Base-by-base conservation (phyloP, 2,888 invertebrate genomes). In the Lysandra coridon region DNA sequence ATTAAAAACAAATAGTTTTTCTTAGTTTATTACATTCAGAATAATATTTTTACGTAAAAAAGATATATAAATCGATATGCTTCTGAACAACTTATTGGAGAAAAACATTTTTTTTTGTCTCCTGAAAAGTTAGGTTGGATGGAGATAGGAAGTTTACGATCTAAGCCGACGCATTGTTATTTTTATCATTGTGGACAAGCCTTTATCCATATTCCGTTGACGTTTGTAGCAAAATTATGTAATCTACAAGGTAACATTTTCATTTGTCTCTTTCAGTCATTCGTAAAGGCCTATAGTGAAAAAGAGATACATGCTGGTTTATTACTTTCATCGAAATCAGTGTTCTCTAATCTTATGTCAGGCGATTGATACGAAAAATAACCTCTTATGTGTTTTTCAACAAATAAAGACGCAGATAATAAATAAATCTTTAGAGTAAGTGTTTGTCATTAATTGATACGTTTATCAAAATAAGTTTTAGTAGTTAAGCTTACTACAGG, bases 351-450 rank as follows among this genome's bases (percentile, higher is more conserved):
- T 69, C 69, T 37, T 33, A 14, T 69, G 69, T 76, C 76, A 76
- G 57, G 30, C 76, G 30, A 30, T 57, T 33, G 14, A 30, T 53
- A 33, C 33, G 53, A 76, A 76, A 76, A 10, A 69, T 69, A 76
- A 76, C 76, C 76, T 57, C 76, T 75, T 76, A 49, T 49, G 75
- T 76, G 76, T 76, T 76, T 57, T 76, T 76, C 23, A 44, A 74
- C 6, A 44, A 44, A 23, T 75, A 33, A 33, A 57, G 57, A 14
- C 6, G 17, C 57, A 57, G 4, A 12, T 23, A 1, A 1, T 57
- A 57, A 6, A 37, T 37, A 33, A 57, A 53, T 76, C 33, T 76
- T 76, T 76, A 14, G 30, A 57, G 76, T 76, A 57, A 76, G 76
- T 57, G 14, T 57, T 33, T 17, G 17, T 37, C 1, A 14, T 53